Conservation (phyloP, 2,888 invertebrate species). For the Ophraella communa region DNA sequence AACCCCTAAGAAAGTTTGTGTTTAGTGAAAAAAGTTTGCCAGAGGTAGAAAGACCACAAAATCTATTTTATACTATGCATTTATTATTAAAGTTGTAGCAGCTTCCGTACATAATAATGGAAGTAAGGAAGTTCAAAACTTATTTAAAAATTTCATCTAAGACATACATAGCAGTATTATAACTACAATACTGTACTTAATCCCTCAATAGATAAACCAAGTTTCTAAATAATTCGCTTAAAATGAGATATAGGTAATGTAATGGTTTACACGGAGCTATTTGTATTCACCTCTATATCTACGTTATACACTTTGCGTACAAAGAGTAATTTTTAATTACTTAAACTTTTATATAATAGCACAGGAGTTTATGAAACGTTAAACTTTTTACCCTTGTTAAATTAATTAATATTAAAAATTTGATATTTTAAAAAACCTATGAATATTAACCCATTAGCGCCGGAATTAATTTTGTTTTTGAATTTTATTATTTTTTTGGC, state of each 20-base stretch:
- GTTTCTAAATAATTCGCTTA: neutral
- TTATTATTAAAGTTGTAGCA: conserved; percentile 46
- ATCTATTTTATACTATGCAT: conserved; percentile 30
- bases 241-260: neutral
- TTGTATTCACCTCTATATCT: neutral
- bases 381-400: too few relatives aligned
- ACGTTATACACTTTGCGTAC: neutral
- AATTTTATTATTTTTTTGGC: too few relatives aligned
- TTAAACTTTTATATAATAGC: too few relatives aligned
- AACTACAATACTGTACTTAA: neutral
- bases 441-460: too few relatives aligned
- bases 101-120: conserved; percentile 47
- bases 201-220: neutral
- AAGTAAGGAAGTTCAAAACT: conserved; percentile 38
- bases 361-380: too few relatives aligned
- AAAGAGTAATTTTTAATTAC: neutral
- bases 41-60: neutral
- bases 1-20: neutral
- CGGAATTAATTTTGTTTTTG: too few relatives aligned
- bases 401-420: too few relatives aligned
- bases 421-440: too few relatives aligned
- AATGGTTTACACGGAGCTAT: neutral
- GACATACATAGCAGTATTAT: neutral
- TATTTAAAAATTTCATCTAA: conserved; percentile 43
- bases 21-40: neutral